A percentile compares a stretch with the other conserved stretches of the same genome.
phyloP scores from a whole-genome alignment of 2,888 invertebrate genomes.

The Platycheirus albimanus region DNA sequence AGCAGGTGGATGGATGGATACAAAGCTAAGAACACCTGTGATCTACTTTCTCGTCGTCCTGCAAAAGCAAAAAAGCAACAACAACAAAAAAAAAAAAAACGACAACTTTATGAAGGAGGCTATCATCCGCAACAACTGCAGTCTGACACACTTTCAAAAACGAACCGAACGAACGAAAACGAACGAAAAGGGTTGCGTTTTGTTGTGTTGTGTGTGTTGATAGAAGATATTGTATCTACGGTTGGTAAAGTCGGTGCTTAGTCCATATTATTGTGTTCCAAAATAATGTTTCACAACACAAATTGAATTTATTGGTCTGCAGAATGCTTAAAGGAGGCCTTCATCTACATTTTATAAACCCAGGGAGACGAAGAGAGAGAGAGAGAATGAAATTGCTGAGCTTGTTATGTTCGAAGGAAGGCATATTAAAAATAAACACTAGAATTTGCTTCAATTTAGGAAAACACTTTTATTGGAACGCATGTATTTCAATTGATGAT shows the following conservation, averaged over 20 bases:
- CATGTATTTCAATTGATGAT: neutral
- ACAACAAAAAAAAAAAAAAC: neutral
- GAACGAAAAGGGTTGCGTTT: neutral
- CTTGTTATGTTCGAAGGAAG: slow-evolving; percentile 1
- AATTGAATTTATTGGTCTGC: slow-evolving; percentile 17
- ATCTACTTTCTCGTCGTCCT: slow-evolving; percentile 52
- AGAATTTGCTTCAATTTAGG: neutral
- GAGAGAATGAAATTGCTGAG: neutral
- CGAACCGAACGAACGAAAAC: neutral
- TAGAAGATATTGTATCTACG: neutral
- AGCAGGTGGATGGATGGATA: slow-evolving; percentile 48
- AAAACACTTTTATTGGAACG: neutral
- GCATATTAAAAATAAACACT: slow-evolving; percentile 32
- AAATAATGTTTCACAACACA: slow-evolving; percentile 32
- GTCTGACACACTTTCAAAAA: slow-evolving; percentile 1
- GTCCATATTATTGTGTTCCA: neutral
- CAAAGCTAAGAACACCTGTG: slow-evolving; percentile 52
- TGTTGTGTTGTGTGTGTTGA: too few species aligned
- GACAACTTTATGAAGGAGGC: neutral
- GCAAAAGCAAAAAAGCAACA: neutral
- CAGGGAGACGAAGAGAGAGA: neutral
- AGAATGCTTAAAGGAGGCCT: slow-evolving; percentile 5
- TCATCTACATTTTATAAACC: too few species aligned
- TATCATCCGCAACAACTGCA: neutral
- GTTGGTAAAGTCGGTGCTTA: neutral